A percentile compares a stretch with the other conserved stretches of the same genome.
Evolutionary conservation across 2,113 vertebrate species (phyloP).

Genomic region (Narcine bancroftii): DNA sequence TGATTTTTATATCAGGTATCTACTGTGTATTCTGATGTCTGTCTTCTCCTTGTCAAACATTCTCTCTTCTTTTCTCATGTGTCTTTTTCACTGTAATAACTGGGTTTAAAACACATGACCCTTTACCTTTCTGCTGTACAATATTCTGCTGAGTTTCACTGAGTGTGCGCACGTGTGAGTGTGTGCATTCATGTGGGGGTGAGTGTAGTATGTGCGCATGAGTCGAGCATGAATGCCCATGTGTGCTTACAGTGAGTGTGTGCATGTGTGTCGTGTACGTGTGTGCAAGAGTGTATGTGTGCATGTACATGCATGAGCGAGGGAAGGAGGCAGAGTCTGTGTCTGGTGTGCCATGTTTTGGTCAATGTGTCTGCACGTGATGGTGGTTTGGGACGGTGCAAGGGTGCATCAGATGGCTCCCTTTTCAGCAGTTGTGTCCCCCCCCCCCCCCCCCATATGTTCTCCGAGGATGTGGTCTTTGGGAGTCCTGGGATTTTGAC

Average conservation of each 20-base stretch:
- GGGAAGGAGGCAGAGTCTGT: not conserved
- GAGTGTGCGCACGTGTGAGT: not conserved
- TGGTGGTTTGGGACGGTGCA: too few relatives aligned
- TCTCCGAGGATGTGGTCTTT: too few relatives aligned
- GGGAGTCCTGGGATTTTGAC: too few relatives aligned
- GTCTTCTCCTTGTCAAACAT: constrained; percentile 1
- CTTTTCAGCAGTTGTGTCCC: too few relatives aligned
- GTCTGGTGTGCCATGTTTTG: too few relatives aligned
- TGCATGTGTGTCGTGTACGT: not conserved
- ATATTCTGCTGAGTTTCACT: constrained; percentile 40
- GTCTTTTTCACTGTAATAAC: not conserved
- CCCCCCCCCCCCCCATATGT: too few relatives aligned
- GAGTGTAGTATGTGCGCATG: too few relatives aligned
- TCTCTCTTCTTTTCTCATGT: not conserved
- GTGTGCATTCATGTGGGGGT: too few relatives aligned
- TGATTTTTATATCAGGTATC: constrained; percentile 91
- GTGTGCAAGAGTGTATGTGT: not conserved
- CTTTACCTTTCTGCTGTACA: not conserved
- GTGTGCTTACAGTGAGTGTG: not conserved
- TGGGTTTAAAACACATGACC: not conserved
- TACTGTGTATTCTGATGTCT: constrained; percentile 43
- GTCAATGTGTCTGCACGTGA: too few relatives aligned
- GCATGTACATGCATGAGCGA: not conserved
- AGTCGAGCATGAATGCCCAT: too few relatives aligned
- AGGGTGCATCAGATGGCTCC: too few relatives aligned